Conservation (phyloP, 2,113 vertebrate species). For the Cinclus mexicanus region DNA sequence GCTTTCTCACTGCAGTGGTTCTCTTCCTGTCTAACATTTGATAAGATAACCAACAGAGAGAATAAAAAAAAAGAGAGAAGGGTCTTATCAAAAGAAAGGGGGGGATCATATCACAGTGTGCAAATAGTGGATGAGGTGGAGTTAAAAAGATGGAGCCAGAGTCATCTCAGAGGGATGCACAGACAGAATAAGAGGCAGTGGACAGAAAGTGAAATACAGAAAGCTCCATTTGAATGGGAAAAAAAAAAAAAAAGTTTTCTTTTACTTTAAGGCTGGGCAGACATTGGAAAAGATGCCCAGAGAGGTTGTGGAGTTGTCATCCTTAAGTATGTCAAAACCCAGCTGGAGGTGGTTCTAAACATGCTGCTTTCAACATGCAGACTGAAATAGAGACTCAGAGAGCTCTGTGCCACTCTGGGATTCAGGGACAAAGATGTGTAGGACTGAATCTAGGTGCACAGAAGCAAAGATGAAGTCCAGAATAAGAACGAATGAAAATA, state of each 20-base stretch:
- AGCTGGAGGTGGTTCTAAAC: rapidly evolving
- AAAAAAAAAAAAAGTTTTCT: background rate
- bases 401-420: background rate
- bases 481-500: background rate
- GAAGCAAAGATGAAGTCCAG: background rate
- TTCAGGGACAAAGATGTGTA: background rate
- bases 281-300: background rate
- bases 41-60: background rate
- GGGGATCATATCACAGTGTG: background rate
- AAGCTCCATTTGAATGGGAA: background rate
- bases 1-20: background rate
- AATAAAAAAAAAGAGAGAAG: background rate
- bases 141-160: background rate
- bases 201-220: background rate
- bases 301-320: background rate
- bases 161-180: background rate
- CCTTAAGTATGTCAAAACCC: background rate
- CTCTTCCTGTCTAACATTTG: background rate
- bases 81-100: background rate
- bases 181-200: background rate
- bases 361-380: background rate
- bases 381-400: background rate
- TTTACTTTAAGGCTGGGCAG: background rate
- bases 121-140: background rate
- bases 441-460: background rate